phyloP scores from a whole-genome alignment of 2,797 vertebrate genomes.

The Enteromius radiatus region DNA sequence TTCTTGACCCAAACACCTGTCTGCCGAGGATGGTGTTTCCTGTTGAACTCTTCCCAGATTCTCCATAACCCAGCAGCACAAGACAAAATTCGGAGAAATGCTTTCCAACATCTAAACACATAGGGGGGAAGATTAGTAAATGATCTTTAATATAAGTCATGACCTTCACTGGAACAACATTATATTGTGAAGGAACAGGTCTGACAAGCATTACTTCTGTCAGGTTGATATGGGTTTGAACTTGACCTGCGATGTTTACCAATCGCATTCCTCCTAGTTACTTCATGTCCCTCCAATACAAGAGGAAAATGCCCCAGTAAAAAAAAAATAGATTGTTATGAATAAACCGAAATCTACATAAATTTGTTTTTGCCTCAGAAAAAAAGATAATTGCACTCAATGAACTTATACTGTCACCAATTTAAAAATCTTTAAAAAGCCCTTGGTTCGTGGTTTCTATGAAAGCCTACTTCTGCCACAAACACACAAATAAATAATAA shows the following conservation, averaged over 20 bases:
- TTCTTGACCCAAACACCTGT: constrained; percentile 47
- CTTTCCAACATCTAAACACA: constrained; percentile 47
- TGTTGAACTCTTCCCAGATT: constrained; percentile 57
- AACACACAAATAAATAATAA: neutral
- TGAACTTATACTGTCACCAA: neutral
- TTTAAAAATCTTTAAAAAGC: neutral
- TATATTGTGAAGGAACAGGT: neutral
- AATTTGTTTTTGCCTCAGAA: neutral
- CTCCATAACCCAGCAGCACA: constrained; percentile 55
- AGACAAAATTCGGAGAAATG: constrained; percentile 43
- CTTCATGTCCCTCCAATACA: neutral
- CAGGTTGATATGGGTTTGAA: neutral
- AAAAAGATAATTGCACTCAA: neutral
- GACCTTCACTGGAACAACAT: neutral
- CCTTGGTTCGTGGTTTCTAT: neutral
- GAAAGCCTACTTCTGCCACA: neutral
- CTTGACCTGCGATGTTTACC: neutral
- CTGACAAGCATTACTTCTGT: neutral
- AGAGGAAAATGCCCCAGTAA: neutral
- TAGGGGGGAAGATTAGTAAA: neutral
- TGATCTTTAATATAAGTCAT: neutral
- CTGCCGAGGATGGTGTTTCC: constrained; percentile 51
- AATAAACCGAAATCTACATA: neutral
- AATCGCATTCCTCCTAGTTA: neutral
- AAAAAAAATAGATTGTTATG: neutral